Percentiles rank a stretch among this genome's conserved stretches.
Conservation (phyloP, 1,140 invertebrate genomes). For the Apis dorsata region DNA sequence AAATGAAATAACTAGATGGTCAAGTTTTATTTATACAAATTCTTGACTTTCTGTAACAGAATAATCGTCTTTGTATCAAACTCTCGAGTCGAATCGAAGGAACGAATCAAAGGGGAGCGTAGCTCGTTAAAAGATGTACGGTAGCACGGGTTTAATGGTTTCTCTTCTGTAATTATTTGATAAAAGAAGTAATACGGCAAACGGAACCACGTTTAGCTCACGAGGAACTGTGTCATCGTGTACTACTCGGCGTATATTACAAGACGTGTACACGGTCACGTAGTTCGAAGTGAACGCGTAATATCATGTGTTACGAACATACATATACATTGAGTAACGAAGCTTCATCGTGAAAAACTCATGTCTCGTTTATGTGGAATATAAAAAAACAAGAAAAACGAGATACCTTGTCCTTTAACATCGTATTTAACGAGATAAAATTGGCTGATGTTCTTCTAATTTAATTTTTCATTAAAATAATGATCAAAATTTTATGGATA, state of each 20-base stretch:
- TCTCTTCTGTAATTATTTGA: background rate
- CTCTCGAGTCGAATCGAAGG: background rate
- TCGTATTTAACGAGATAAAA: background rate
- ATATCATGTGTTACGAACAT: background rate
- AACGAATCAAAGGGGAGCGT: background rate
- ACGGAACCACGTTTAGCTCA: background rate
- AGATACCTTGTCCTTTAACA: background rate
- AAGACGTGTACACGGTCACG: background rate
- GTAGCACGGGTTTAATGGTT: background rate
- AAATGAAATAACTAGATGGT: background rate
- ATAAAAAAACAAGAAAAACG: background rate
- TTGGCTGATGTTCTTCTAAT: background rate
- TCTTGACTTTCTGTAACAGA: background rate
- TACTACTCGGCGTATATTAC: background rate
- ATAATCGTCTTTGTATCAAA: background rate
- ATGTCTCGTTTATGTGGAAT: background rate
- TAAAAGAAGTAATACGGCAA: background rate
- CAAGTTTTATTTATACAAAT: background rate
- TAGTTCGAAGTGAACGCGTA: background rate
- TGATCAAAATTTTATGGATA: background rate
- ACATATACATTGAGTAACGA: background rate
- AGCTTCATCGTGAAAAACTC: background rate
- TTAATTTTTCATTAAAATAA: background rate
- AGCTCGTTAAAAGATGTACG: conserved; percentile 3
- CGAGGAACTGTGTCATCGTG: conserved; percentile 7